A percentile compares a stretch with the other conserved stretches of the same genome.
Evolutionary conservation across 2,888 invertebrate species (phyloP).

Genomic region (Corbicula japonica): DNA sequence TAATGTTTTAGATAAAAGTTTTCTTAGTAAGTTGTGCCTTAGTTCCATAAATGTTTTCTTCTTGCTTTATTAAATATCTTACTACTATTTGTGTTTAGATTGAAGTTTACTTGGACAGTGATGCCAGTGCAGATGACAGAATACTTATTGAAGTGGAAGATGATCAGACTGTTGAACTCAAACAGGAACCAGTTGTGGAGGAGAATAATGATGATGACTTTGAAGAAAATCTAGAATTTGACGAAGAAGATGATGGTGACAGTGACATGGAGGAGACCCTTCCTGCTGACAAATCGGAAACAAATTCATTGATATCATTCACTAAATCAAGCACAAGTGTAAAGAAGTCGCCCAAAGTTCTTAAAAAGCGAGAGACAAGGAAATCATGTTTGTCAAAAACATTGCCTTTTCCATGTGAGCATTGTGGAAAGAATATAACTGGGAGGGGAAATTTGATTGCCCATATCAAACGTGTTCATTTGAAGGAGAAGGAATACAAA

Average conservation of each 20-base stretch:
- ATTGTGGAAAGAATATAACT: constrained; percentile 18
- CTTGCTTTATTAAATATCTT: too few relatives aligned
- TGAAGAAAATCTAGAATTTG: not conserved
- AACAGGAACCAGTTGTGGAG: not conserved
- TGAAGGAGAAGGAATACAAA: constrained; percentile 18
- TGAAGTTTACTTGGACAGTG: too few relatives aligned
- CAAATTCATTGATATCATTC: too few relatives aligned
- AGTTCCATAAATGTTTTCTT: too few relatives aligned
- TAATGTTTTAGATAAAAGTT: too few relatives aligned
- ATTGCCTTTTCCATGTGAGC: constrained; percentile 14
- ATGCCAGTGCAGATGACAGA: too few relatives aligned
- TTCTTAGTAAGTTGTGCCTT: too few relatives aligned
- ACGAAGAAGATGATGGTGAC: constrained; percentile 12
- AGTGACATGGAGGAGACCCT: constrained; percentile 26
- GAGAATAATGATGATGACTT: not conserved
- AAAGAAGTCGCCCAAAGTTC: not conserved
- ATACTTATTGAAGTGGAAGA: too few relatives aligned
- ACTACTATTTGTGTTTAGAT: too few relatives aligned
- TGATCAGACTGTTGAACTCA: not conserved
- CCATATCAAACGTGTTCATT: constrained; percentile 38
- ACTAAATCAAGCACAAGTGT: not conserved
- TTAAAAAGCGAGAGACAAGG: constrained; percentile 1
- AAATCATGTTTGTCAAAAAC: constrained; percentile 17
- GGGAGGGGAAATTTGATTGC: constrained; percentile 14
- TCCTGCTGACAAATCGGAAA: too few relatives aligned